These are phyloP conservation scores for Urophycis tenuis DNA, from an alignment of 2,797 vertebrate genomes.

Conservation along the genomic window DNA sequence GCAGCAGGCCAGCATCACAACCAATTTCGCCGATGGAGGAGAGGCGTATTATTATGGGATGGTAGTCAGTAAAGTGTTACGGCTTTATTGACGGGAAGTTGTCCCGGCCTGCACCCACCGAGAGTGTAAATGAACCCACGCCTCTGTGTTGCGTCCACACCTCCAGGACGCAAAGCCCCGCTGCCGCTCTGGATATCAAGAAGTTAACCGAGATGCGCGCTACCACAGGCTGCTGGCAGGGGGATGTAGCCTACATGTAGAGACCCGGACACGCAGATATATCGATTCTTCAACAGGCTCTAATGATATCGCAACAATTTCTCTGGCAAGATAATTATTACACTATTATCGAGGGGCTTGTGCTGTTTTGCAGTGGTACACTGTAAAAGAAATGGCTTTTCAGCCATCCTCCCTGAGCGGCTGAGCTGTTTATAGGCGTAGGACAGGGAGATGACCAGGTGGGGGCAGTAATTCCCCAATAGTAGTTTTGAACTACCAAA, in stretches of 20 bases:
- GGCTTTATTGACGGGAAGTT: neutral
- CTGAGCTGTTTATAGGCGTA: neutral
- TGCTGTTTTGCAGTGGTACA: no score
- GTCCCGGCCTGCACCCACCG: neutral
- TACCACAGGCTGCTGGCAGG: neutral
- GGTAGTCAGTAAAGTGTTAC: neutral
- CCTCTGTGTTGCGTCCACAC: neutral
- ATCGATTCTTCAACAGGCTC: no score
- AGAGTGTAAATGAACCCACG: constrained; percentile 44
- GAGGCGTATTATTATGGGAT: neutral
- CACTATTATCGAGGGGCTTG: no score
- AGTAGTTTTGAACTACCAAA: neutral
- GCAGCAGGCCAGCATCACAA: neutral
- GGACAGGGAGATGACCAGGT: neutral
- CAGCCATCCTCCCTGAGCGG: neutral
- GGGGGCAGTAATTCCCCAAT: neutral
- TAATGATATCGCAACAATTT: no score
- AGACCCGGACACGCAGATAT: no score
- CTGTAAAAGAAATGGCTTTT: no score
- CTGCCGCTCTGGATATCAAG: neutral
- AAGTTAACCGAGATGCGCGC: neutral
- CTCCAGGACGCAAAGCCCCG: neutral
- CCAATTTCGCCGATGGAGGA: neutral
- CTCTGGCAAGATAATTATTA: no score
- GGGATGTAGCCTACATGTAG: no score